Base-by-base conservation (phyloP, 2,888 invertebrate genomes). In the Eristalis tenax region DNA sequence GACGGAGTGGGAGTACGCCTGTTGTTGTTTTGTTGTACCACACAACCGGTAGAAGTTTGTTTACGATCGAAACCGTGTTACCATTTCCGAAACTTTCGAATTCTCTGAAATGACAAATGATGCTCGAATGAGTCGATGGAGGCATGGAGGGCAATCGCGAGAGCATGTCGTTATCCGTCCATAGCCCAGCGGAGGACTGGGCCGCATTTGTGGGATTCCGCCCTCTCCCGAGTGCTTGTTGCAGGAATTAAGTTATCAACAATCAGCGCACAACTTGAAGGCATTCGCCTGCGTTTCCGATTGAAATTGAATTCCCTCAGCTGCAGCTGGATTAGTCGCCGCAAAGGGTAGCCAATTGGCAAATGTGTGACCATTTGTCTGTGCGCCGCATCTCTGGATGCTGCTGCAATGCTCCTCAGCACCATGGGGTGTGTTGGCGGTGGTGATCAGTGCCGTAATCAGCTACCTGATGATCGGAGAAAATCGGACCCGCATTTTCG, bases 71-170 rank as follows among this genome's bases (percentile, higher is more conserved):
- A 56, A 69, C 81, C 74, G 78, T 79, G 73, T 87, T 87, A 83
- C 83, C 79, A 83, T 83, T 87, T 87, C 87, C 87, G 87, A 87
- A 87, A 87, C 87, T 87, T 87, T 87, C 87, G 87, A 87, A 87
- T 87, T 87, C 87, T 80, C 76, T 79, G 57, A 73, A 79, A 87
- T 87, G 87, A 87, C 87, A 87, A 87, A 87, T 87, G 87, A 87
- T 69, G 75, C 69, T 65, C 75, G 70, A 86, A 63, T 50, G 69
- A 73, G 43, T 57, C 22, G 65, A 23, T 57, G 11, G 38, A 35
- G 65, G 32, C 4, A 26, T 22, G 15, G 28, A 38, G 35, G 35
- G 38, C 8, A 15, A 26, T 23, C 23, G n/a, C 50, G 5, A 59
- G 57, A 38, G 77, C 63, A 61, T 78, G 79, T 83, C 77, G 35